Evolutionary conservation across 37 sponge, comb jelly and placozoan genomes (phyloP).

Genomic region (Geodia barretti): DNA sequence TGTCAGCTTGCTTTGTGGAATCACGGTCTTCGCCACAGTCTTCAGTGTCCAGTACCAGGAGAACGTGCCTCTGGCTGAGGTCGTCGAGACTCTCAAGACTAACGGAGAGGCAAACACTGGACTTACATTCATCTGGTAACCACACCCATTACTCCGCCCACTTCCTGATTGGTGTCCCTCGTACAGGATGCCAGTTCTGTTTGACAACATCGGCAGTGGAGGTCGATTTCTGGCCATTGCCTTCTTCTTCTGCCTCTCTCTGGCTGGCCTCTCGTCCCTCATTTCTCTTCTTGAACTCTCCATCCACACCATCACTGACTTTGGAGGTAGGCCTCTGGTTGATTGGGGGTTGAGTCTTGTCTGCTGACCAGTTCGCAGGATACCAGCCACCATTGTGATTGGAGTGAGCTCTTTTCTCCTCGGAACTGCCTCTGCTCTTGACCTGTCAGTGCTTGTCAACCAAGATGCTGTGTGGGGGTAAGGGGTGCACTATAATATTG

Average conservation of each 20-base stretch:
- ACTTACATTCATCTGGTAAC: slow-evolving; percentile 86
- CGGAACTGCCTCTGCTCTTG: slow-evolving; percentile 63
- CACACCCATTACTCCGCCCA: neutral
- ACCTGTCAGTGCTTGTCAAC: slow-evolving; percentile 30
- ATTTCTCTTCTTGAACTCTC: slow-evolving; percentile 71
- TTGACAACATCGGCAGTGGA: slow-evolving; percentile 27
- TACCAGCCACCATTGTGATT: slow-evolving; percentile 66
- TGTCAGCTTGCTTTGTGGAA: slow-evolving; percentile 82
- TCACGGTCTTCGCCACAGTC: slow-evolving; percentile 71
- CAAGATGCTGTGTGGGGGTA: slow-evolving; percentile 79
- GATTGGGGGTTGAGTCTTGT: neutral
- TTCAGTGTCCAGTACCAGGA: slow-evolving; percentile 54
- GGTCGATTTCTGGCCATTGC: slow-evolving; percentile 64
- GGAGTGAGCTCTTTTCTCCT: slow-evolving; percentile 32
- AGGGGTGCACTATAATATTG: too few relatives aligned
- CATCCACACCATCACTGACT: slow-evolving; percentile 68
- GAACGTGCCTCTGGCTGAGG: neutral
- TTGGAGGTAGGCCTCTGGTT: slow-evolving; percentile 52
- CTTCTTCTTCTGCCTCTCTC: slow-evolving; percentile 78
- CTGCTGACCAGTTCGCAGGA: slow-evolving; percentile 42
- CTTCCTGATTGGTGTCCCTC: neutral
- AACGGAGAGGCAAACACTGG: slow-evolving; percentile 88
- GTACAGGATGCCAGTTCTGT: slow-evolving; percentile 85
- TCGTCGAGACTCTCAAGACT: slow-evolving; percentile 47
- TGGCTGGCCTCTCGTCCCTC: slow-evolving; percentile 87